Conservation (phyloP, 2,797 vertebrate species). For the Craterocephalus amniculus region DNA sequence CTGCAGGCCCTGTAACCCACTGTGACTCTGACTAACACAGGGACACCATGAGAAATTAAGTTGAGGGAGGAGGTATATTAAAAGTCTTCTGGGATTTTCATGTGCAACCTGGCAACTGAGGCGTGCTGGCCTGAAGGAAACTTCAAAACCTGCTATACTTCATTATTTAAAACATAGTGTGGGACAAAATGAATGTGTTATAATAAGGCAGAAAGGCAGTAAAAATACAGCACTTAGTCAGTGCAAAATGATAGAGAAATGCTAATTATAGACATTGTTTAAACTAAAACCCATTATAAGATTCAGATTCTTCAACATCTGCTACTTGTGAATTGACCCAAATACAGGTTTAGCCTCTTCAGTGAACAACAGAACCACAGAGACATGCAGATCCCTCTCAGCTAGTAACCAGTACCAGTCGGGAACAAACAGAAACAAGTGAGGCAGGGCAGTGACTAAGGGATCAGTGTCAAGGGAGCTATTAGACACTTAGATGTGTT, state of each 20-base stretch:
- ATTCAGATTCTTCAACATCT: not conserved
- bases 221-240: not conserved
- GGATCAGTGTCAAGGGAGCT: conserved; percentile 1
- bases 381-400: not conserved
- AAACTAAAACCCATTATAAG: not conserved
- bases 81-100: conserved; percentile 43
- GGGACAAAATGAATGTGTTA: not conserved
- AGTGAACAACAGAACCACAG: not conserved
- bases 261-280: not conserved
- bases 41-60: conserved; percentile 39
- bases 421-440: conserved; percentile 29
- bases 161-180: not conserved
- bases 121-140: not conserved
- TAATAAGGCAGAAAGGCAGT: not conserved
- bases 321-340: not conserved
- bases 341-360: not conserved
- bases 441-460: not conserved
- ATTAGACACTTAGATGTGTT: conserved; percentile 6
- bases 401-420: conserved; percentile 13
- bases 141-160: not conserved
- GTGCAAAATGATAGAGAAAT: not conserved
- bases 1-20: conserved; percentile 45
- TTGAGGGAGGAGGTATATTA: conserved; percentile 47
- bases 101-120: conserved; percentile 48
- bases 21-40: conserved; percentile 41